These are phyloP conservation scores for Sycophila texana DNA, from an alignment of 2,888 invertebrate genomes.

Conservation along the genomic window DNA sequence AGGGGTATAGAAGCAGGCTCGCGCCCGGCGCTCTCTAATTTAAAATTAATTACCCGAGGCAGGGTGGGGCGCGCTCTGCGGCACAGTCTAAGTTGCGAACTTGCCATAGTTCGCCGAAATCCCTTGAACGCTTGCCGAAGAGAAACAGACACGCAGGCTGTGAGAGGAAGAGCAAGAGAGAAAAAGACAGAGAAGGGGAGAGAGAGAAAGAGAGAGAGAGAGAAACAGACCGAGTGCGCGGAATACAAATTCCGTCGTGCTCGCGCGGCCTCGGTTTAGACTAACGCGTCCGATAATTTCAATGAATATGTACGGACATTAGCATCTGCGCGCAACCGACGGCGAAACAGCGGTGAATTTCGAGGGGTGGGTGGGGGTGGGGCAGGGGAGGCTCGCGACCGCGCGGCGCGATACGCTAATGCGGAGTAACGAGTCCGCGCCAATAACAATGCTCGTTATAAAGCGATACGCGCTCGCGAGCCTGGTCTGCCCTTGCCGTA, in stretches of 20 bases:
- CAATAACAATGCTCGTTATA: slow-evolving; percentile 47
- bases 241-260: slow-evolving; percentile 42
- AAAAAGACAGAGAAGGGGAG: too few species aligned
- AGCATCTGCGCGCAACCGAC: slow-evolving; percentile 43
- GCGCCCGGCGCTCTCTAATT: slow-evolving; percentile 29
- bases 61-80: background rate
- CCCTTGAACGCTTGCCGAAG: slow-evolving; percentile 26
- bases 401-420: slow-evolving; percentile 24
- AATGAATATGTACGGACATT: slow-evolving; percentile 55
- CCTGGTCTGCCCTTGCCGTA: background rate
- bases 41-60: slow-evolving; percentile 51
- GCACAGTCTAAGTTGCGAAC: slow-evolving; percentile 16
- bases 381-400: background rate
- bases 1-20: background rate
- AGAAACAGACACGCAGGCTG: too few species aligned
- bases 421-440: slow-evolving; percentile 42
- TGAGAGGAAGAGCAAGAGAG: too few species aligned
- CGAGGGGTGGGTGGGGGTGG: background rate
- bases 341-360: slow-evolving; percentile 4
- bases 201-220: too few species aligned
- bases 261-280: slow-evolving; percentile 29
- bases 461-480: slow-evolving; percentile 12
- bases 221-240: background rate
- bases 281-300: slow-evolving; percentile 48
- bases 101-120: slow-evolving; percentile 18